These are phyloP conservation scores for Erythrolamprus reginae DNA, from an alignment of 2,113 vertebrate genomes.

Conservation along the genomic window DNA sequence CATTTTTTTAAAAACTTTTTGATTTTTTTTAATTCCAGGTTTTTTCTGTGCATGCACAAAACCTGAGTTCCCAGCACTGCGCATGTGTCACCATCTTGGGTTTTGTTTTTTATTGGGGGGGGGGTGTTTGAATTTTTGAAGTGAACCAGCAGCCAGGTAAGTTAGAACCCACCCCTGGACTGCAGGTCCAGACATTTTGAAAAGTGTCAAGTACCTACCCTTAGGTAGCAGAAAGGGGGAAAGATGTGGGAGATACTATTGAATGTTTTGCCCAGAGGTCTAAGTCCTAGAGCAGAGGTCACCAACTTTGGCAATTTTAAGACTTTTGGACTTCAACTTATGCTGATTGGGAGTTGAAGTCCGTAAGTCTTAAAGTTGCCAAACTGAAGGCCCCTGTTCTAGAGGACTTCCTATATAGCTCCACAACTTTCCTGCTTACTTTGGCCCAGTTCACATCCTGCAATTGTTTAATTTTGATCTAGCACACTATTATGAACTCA, in stretches of 20 bases:
- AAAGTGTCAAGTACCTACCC: background rate
- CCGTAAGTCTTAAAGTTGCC: background rate
- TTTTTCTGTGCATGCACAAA: too few species aligned
- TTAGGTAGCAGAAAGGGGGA: background rate
- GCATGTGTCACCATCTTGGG: too few species aligned
- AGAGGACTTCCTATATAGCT: background rate
- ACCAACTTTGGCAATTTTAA: too few species aligned
- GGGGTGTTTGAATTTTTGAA: too few species aligned
- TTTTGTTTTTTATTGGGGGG: too few species aligned
- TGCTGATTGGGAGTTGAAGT: background rate
- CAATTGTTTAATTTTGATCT: background rate
- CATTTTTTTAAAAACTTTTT: too few species aligned
- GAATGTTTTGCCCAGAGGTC: background rate
- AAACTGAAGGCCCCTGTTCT: background rate
- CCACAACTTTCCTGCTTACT: background rate
- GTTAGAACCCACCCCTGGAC: too few species aligned
- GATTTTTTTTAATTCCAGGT: too few species aligned
- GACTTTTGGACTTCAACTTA: background rate
- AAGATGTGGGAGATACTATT: background rate
- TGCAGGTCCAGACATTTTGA: background rate
- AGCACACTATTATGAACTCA: background rate
- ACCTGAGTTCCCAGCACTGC: too few species aligned
- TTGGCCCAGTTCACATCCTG: background rate
- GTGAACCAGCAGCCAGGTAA: too few species aligned
- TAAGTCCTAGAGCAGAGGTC: background rate